Base-by-base conservation (phyloP, 1,140 invertebrate genomes). In the Chionoecetes opilio region DNA sequence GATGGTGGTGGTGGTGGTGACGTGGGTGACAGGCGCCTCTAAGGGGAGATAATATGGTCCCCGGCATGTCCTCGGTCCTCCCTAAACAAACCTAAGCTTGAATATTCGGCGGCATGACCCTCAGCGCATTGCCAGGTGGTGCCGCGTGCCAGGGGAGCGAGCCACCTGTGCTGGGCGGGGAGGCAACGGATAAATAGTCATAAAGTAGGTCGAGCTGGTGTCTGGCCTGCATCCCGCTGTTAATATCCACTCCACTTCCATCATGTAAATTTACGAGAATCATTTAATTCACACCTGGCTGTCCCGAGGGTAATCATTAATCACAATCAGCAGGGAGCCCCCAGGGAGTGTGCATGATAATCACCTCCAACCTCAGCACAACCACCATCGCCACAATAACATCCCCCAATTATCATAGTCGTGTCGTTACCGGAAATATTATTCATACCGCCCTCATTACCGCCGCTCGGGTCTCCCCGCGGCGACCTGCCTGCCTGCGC, bases 321-420 rank as follows among this genome's bases (percentile, higher is more conserved):
- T 75, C 21, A 75, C 63, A 75, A 75, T 75, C 63, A 75, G 21
- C 63, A 75, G 21, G 21, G 2, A 26, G 63, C 63, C 63, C 5
- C 6, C n/a, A 75, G 63, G 26, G 63, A 75, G 63, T 75, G 63
- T 75, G 63, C 63, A 75, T 75, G 63, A 75, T 75, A 21, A 75
- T 75, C n/a, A 75, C 63, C 63, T 26, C 11, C 63, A n/a, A 75
- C 63, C 63, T 75, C 63, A 75, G 63, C 21, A n/a, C 63, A 75
- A n/a, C 63, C 63, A n/a, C 63, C 63, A n/a, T n/a, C 63, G 21
- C 63, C 21, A 21, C n/a, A 75, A 75, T 75, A 75, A 75, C n/a
- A 75, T 53, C 63, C 63, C 63, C 63, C 63, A 75, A 75, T 75
- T 75, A 75, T 75, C 63, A 75, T 75, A 75, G 63, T n/a, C 63